phyloP scores from a whole-genome alignment of 1,140 invertebrate species.

The Chrysopa pallens region DNA sequence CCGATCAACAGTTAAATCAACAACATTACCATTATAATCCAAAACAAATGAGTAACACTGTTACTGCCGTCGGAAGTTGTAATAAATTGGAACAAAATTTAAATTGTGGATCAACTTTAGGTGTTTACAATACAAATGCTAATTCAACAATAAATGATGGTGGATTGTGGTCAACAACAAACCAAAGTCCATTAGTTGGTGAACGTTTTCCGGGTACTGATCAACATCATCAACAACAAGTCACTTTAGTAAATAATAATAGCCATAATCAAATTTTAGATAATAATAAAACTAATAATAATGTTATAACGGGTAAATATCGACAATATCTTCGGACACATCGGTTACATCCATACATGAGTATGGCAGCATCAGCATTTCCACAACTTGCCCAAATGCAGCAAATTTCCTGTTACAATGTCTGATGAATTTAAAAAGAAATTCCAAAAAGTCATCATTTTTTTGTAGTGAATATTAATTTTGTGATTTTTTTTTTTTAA shows the following conservation, averaged over 20 bases:
- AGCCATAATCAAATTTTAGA: conserved; percentile 8
- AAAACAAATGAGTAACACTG: neutral
- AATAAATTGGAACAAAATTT: neutral
- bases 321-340: conserved; percentile 31
- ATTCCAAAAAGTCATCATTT: no score
- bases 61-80: neutral
- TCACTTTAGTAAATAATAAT: conserved; percentile 9
- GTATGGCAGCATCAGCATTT: conserved; percentile 25
- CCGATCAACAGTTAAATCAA: neutral
- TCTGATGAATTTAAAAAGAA: conserved; percentile 20
- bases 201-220: conserved; percentile 3
- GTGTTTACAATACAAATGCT: neutral
- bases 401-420: conserved; percentile 34
- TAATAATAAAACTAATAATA: conserved; percentile 15
- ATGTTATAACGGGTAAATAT: conserved; percentile 31
- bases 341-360: conserved; percentile 31
- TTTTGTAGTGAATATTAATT: no score
- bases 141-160: neutral
- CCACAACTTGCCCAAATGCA: conserved; percentile 28
- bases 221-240: conserved; percentile 10
- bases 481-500: no score
- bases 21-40: neutral
- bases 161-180: neutral
- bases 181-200: neutral
- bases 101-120: neutral